Percentiles rank a stretch among this genome's conserved stretches.
Evolutionary conservation across 2,113 vertebrate species (phyloP).

Genomic region (Tympanuchus pallidicinctus): DNA sequence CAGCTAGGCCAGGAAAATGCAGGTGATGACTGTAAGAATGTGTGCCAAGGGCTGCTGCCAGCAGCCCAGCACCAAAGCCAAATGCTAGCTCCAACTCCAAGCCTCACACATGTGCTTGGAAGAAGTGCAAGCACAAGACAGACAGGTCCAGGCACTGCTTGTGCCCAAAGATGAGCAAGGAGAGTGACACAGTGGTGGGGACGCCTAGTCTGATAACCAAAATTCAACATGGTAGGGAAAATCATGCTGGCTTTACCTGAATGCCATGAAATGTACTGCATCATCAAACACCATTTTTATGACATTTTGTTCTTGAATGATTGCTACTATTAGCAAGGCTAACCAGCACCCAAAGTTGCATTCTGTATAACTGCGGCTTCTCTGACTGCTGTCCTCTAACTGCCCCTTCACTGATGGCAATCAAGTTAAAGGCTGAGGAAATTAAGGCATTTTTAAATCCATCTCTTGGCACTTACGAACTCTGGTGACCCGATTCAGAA

Average conservation of each 20-base stretch:
- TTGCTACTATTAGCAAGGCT: neutral
- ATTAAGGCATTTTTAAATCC: neutral
- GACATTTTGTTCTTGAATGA: neutral
- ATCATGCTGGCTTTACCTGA: neutral
- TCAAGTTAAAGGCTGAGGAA: neutral
- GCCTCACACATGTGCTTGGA: neutral
- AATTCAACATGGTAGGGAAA: neutral
- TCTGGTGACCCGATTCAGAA: neutral
- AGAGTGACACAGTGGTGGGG: no score
- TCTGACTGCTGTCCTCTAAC: neutral
- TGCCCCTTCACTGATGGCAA: neutral
- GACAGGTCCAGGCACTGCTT: neutral
- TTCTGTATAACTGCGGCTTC: neutral
- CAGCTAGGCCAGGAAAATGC: no score
- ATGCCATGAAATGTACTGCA: neutral
- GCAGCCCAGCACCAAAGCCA: no score
- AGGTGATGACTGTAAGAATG: no score
- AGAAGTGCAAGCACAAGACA: neutral
- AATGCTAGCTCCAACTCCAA: no score
- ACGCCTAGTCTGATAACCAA: neutral
- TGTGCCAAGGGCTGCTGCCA: no score
- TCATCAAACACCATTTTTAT: neutral
- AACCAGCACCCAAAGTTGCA: neutral
- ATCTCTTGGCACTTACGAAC: neutral
- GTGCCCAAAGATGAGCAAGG: neutral